Evolutionary conservation across 1,140 invertebrate species (phyloP).

Genomic region (Achatina immaculata): DNA sequence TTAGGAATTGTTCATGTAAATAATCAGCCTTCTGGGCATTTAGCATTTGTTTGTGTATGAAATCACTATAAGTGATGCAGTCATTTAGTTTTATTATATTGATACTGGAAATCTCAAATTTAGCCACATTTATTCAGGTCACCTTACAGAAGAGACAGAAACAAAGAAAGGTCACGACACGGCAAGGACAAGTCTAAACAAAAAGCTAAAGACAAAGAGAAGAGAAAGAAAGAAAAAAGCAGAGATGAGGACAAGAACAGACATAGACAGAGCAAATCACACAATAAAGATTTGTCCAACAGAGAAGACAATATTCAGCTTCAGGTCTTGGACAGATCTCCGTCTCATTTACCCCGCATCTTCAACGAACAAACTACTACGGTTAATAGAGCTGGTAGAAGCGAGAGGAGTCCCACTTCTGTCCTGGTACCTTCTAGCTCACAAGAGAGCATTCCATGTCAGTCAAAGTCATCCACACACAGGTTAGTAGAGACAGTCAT

Average conservation of each 20-base stretch:
- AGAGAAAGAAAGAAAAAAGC: slow-evolving; percentile 41
- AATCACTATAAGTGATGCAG: too few relatives aligned
- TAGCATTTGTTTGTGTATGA: too few relatives aligned
- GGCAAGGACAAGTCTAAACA: slow-evolving; percentile 38
- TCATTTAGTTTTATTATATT: too few relatives aligned
- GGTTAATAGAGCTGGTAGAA: not conserved
- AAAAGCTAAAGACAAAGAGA: slow-evolving; percentile 29
- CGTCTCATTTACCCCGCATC: not conserved
- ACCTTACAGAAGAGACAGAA: slow-evolving; percentile 31
- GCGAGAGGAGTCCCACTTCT: too few relatives aligned
- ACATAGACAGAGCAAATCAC: slow-evolving; percentile 6
- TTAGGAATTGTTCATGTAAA: too few relatives aligned
- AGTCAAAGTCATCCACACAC: not conserved
- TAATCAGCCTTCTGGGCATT: too few relatives aligned
- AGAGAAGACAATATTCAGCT: slow-evolving; percentile 14
- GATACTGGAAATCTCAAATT: too few relatives aligned
- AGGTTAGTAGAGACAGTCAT: not conserved
- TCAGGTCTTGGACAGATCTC: slow-evolving; percentile 8
- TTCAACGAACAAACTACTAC: not conserved
- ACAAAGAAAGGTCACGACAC: slow-evolving; percentile 43
- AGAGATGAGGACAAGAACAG: slow-evolving; percentile 15
- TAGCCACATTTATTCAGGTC: slow-evolving; percentile 28
- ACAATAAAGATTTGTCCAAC: not conserved
- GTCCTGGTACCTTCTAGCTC: not conserved
- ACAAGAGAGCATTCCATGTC: not conserved